Base-by-base conservation (phyloP, 1,140 invertebrate genomes). In the Ceratosolen fusciceps region DNA sequence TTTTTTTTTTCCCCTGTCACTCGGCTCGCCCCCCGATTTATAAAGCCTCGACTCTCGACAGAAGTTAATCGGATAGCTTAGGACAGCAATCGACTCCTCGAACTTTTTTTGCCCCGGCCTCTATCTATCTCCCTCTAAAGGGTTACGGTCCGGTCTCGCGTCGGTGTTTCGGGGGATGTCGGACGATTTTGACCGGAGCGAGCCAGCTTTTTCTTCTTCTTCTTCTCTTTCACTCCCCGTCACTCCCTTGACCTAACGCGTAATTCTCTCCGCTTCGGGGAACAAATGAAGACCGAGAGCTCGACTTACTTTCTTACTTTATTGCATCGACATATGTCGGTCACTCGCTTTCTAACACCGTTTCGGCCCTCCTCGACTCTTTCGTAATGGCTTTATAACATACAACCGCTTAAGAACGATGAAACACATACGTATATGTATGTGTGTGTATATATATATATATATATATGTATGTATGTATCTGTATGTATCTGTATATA, bases 31-130 rank as follows among this genome's bases (percentile, higher is more conserved):
- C 49, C 19, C 52, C 34, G 21, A 34, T 54, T 68, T 74, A 37
- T 47, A 29, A 29, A 37, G 49, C 37, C 24, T 60, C 21, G 24
- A 26, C 67, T 24, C 24, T 60, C 21, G 24, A 26, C 67, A 56
- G 49, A 68, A 79, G 77, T 79, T 79, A 79, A 79, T 79, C 77
- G 60, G 77, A 54, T 79, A 71, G 77, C 71, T 79, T 79, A 79
- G 71, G 49, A 74, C 21, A 49, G 58, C 77, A 74, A 74, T 74
- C 71, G 77, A 68, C 77, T 79, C 47, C 77, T 79, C 47, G 19
- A 37, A 2, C 5, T n/a, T 52, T 78, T 71, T 72, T 49, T 72
- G 16, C 54, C n/a, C n/a, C n/a, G n/a, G n/a, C n/a, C n/a, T n/a
- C n/a, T n/a, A n/a, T n/a, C n/a, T n/a, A n/a, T n/a, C n/a, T 14